Evolutionary conservation across 2,797 vertebrate genomes (phyloP), one percentile per base, ranked within the genome.

Genomic region (Parambassis ranga): DNA sequence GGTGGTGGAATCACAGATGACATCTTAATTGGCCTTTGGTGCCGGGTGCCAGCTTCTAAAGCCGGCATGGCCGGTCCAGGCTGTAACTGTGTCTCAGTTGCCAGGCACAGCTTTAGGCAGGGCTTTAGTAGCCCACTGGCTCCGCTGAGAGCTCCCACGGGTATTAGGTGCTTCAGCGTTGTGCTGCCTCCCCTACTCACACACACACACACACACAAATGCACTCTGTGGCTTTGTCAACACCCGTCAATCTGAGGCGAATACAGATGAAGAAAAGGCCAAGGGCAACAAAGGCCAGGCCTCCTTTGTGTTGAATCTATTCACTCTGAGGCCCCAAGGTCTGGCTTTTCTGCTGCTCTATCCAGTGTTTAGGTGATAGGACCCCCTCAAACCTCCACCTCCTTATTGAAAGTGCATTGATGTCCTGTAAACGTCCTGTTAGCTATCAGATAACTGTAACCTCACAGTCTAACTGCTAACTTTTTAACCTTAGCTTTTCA

Each of bases 141-240:
- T 79, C 63, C 30, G 9, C 55, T 14, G 16, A 43, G 65, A 37
- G 81, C 69, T 90, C 87, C 88, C 89, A 90, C 83, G 84, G 80
- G 81, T 87, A 87, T 90, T 90, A 84, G 81, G 70, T 82, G 62
- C 75, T 79, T 42, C 48, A 44, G 52, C 52, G 67, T 68, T 66
- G 61, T 39, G 36, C 36, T 22, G 30, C 30, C 55, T 44, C 26
- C 16, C 48, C 15, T 37, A 24, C 38, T 30, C 51, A 23, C 57
- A 9, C 20, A 33, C 46, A 37, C 53, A 51, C 20, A 53, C 46
- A 48, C 35, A 18, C 22, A 10, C 23, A 0, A 69, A 75, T n/a
- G 70, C 58, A 41, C 71, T 74, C 63, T 24, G 42, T 65, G 55
- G 47, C 68, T 72, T 88, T 86, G 82, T 89, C 79, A 82, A 58